Percentiles rank a stretch among this genome's conserved stretches.
Evolutionary conservation across 1,140 invertebrate species (phyloP).

Genomic region (Hylaeus anthracinus): DNA sequence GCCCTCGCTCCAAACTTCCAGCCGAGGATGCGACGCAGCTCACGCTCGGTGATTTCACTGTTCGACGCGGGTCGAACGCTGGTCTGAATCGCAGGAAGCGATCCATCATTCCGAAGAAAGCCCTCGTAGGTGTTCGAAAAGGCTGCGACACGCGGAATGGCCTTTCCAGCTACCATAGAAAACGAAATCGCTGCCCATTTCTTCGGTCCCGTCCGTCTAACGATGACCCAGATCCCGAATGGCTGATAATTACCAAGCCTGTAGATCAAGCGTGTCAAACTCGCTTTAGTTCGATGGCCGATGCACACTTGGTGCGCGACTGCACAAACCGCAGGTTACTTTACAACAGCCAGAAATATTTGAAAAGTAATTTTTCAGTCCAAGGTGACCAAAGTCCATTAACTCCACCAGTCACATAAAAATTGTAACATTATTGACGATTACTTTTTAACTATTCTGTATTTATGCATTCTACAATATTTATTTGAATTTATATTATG

Average conservation of each 20-base stretch:
- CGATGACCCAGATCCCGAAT: constrained; percentile 70
- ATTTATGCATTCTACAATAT: too few species aligned
- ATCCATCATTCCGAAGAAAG: constrained; percentile 57
- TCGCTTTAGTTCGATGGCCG: too few species aligned
- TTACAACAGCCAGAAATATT: too few species aligned
- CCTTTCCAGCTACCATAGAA: constrained; percentile 49
- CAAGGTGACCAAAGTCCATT: too few species aligned
- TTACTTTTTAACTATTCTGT: too few species aligned
- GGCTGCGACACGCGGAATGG: constrained; percentile 7
- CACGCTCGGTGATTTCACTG: constrained; percentile 37
- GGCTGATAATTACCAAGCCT: constrained; percentile 65
- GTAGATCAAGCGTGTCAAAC: neutral
- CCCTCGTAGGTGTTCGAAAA: constrained; percentile 16
- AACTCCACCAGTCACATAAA: too few species aligned
- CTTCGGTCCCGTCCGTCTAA: constrained; percentile 37
- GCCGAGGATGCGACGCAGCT: constrained; percentile 6
- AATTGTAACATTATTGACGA: too few species aligned
- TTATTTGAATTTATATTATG: too few species aligned
- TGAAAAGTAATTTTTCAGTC: too few species aligned
- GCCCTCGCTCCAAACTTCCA: neutral
- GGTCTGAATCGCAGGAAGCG: constrained; percentile 35
- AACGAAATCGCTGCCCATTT: constrained; percentile 57
- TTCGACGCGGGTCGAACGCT: constrained; percentile 17
- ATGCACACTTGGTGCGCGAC: too few species aligned
- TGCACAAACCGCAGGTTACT: too few species aligned